Percentiles rank a stretch among this genome's conserved stretches.
phyloP scores from a whole-genome alignment of 2,888 invertebrate genomes.

The Chymomyza amoena region DNA sequence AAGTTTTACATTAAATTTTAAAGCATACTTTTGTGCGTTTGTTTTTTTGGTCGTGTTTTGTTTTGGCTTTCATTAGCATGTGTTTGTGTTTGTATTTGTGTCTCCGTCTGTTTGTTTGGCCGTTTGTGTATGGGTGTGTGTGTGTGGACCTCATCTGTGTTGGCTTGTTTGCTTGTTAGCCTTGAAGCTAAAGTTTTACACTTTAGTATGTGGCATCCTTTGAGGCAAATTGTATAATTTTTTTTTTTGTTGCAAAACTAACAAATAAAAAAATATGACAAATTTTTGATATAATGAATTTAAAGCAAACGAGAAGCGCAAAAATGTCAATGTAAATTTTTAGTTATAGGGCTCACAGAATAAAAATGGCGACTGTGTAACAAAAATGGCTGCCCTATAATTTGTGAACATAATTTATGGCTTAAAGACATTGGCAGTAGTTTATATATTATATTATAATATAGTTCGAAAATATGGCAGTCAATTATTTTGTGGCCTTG shows the following conservation, averaged over 20 bases:
- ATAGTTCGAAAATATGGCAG: not conserved
- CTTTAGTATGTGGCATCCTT: not conserved
- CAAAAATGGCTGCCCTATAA: too few relatives aligned
- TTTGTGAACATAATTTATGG: not conserved
- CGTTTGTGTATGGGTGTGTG: not conserved
- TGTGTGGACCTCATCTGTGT: too few relatives aligned
- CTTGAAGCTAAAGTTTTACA: not conserved
- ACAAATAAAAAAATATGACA: not conserved
- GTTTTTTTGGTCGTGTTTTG: slow-evolving; percentile 13
- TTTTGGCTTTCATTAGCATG: not conserved
- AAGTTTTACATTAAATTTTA: slow-evolving; percentile 40
- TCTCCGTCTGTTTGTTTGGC: not conserved
- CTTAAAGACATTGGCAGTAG: not conserved
- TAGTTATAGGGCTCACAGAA: too few relatives aligned
- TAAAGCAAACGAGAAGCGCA: too few relatives aligned
- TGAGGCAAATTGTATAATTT: not conserved
- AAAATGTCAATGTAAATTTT: too few relatives aligned
- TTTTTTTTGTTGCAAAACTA: not conserved
- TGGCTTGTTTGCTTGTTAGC: not conserved
- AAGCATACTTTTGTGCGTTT: slow-evolving; percentile 35
- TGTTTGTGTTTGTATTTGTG: not conserved
- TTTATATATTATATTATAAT: not conserved
- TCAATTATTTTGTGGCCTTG: not conserved
- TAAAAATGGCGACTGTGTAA: too few relatives aligned
- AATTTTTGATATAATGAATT: not conserved